phyloP scores from a whole-genome alignment of 2,797 vertebrate genomes.

The Etheostoma perlongum region DNA sequence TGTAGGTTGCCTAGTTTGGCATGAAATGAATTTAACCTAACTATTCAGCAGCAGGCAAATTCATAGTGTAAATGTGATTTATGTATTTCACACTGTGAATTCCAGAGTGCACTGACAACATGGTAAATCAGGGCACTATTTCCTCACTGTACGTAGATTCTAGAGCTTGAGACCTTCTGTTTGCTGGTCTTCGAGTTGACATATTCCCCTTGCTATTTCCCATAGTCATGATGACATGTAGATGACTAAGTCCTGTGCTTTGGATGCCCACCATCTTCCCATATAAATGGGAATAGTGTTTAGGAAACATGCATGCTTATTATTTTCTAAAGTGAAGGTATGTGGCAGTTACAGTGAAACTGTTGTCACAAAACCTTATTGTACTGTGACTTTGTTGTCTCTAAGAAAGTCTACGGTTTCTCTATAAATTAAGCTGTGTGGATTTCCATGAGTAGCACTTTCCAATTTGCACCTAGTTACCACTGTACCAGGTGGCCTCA shows the following conservation, averaged over 20 bases:
- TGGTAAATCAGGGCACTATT: conserved; percentile 1
- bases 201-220: neutral
- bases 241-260: neutral
- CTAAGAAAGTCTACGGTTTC: neutral
- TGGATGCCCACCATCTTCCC: neutral
- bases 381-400: conserved; percentile 8
- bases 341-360: conserved; percentile 8
- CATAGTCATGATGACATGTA: neutral
- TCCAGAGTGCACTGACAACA: conserved; percentile 7
- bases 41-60: conserved; percentile 23
- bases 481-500: conserved; percentile 69
- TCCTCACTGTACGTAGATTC: neutral
- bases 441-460: conserved; percentile 61
- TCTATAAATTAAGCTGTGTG: conserved; percentile 17
- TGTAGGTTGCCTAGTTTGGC: conserved; percentile 32
- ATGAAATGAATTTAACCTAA: conserved; percentile 23
- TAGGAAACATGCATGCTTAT: neutral
- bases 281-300: neutral
- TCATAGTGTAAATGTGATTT: conserved; percentile 27
- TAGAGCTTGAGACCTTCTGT: neutral
- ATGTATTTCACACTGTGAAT: conserved; percentile 10
- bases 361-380: neutral
- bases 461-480: conserved; percentile 76
- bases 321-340: neutral
- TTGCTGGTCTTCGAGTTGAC: neutral